Conservation (phyloP, 2,113 vertebrate genomes). For the Psephotus haematonotus region DNA sequence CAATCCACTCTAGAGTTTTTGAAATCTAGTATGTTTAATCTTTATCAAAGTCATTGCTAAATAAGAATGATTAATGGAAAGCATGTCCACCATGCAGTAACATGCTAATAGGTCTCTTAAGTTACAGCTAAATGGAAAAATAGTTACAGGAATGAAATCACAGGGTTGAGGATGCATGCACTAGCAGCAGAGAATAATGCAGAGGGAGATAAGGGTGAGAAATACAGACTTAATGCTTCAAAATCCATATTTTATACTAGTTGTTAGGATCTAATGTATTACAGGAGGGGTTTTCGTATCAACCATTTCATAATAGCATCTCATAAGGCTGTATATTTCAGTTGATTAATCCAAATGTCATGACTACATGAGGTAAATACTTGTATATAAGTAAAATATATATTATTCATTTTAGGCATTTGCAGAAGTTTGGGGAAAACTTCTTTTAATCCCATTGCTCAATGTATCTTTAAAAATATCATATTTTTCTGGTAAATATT, state of each 20-base stretch:
- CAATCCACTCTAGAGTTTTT: background rate
- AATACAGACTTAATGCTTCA: background rate
- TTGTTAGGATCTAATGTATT: background rate
- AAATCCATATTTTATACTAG: background rate
- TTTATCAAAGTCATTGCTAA: background rate
- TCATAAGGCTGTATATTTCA: background rate
- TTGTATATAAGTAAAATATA: background rate
- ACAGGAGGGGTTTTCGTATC: fast-evolving
- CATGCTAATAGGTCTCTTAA: background rate
- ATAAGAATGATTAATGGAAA: background rate
- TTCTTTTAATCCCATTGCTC: background rate
- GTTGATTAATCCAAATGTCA: background rate
- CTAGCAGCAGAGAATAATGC: background rate
- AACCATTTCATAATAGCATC: background rate
- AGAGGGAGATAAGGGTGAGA: background rate
- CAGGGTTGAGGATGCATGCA: background rate
- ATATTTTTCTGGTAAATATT: background rate
- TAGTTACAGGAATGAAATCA: background rate
- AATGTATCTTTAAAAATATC: background rate
- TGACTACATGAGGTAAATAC: background rate
- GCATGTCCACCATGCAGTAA: background rate
- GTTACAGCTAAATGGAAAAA: background rate
- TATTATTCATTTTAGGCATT: background rate
- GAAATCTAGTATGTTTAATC: background rate
- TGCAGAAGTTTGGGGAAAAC: background rate